Evolutionary conservation across 2,888 invertebrate genomes (phyloP), one percentile per base, ranked within the genome.

Genomic region (Dynastes tityus): DNA sequence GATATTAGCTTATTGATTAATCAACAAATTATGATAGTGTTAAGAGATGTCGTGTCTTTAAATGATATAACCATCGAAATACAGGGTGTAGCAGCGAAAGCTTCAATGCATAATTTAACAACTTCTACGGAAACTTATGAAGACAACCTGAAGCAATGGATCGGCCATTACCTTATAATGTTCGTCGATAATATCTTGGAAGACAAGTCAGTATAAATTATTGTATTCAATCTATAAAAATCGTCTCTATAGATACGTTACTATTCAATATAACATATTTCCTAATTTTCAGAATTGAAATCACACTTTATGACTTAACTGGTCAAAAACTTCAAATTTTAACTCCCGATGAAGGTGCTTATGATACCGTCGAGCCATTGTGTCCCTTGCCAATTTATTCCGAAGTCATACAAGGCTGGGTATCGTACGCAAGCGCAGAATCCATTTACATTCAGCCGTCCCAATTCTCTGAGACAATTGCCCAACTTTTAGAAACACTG

Each of bases 331-430:
- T 92, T 2, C 85, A 88, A 0, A 87, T 91, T 61, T 88, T 92
- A 77, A 88, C 89, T 51, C 91, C 91, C 0, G 91, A 92, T 81
- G 91, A 90, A 79, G 91, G 89, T 49, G 90, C 91, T 0, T 90
- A 89, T 83, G 90, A 90, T 27, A 88, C 88, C 40, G 90, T 92
- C 0, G 83, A 89, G 84, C 80, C 91, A 45, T 86, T 95, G 5
- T 94, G 94, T 83, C 91, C 91, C 27, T 89, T 92, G 84, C 92
- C 94, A 0, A 91, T 95, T 5, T 88, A 92, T 84, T 90, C 91
- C 85, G 89, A 91, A 65, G 90, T 90, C 82, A 91, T 94, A 65
- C 90, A 91, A 8, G 91, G 93, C 32, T 90, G 89, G 81, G 89
- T 95, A 0, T 90, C 92, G 0, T 91, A 92, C 84, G 89, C 91